Base-by-base conservation (phyloP, 2,888 invertebrate genomes). In the Ephialtes manifestator region DNA sequence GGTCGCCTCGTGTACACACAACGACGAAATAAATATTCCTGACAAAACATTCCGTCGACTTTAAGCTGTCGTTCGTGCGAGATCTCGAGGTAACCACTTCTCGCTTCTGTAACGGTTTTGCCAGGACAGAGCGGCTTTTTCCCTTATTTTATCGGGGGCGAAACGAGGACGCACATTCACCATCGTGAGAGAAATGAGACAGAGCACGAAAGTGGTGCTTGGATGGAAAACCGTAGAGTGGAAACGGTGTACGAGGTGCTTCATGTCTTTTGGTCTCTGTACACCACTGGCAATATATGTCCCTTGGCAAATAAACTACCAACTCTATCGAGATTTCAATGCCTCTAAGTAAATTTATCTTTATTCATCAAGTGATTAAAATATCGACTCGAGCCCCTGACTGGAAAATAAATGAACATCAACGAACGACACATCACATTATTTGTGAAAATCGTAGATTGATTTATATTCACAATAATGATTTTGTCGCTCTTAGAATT, bases 41-140 rank as follows among this genome's bases (percentile, higher is more conserved):
- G 84, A 76, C 76, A 81, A 81, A 81, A 84, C 81, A 81, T 81
- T 77, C 71, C 67, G 67, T 71, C 76, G 84, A 81, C 72, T 81
- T 81, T 77, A 81, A 84, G 81, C 81, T 67, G 72, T 51, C 76
- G 79, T 81, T 84, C 81, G 81, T 72, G 84, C 81, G 81, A 72
- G 67, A 81, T 72, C 76, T 81, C 72, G 58, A 68, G 76, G 76
- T 77, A 81, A 84, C 81, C 76, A 81, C 81, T 77, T 77, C 67
- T 81, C 76, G 81, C 76, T 84, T 81, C 84, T 81, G 81, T 46
- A 60, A 31, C 81, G 65, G 39, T 63, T 60, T 51, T 72, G 55
- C 72, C 67, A 43, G 65, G 71, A 81, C 71, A 72, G 48, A 67
- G 81, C 53, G 58, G 81, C 60, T 72, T 81, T 28, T 51, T 60